Percentiles rank a stretch among this genome's conserved stretches.
Conservation (phyloP, 2,797 vertebrate genomes). For the Myotis myotis region DNA sequence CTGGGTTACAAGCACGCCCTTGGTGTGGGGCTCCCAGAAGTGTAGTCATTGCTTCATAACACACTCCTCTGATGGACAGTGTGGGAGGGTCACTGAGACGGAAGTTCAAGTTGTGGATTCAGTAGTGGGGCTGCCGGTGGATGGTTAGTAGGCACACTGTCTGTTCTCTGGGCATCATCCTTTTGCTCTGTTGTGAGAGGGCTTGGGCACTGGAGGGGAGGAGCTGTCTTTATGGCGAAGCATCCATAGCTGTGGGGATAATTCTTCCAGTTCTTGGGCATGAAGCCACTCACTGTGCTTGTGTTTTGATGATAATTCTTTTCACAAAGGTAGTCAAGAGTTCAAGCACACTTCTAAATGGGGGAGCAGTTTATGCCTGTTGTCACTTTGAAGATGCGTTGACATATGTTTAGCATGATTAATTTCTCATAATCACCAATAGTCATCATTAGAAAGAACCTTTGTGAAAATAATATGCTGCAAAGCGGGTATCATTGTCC, state of each 20-base stretch:
- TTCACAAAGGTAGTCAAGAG: background rate
- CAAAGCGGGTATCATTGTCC: background rate
- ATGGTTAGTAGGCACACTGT: too few species aligned
- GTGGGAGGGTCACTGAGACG: too few species aligned
- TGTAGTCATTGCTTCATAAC: too few species aligned
- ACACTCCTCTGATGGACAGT: too few species aligned
- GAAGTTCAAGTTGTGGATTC: too few species aligned
- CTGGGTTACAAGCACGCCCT: too few species aligned
- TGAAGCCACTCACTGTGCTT: rapidly evolving
- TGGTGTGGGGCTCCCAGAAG: too few species aligned
- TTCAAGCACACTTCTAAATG: background rate
- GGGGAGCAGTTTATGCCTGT: background rate
- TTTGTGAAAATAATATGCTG: background rate
- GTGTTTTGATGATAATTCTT: background rate
- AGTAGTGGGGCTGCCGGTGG: too few species aligned
- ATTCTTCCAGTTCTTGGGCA: rapidly evolving
- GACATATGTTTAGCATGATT: rapidly evolving
- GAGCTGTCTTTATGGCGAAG: rapidly evolving
- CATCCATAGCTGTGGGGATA: background rate
- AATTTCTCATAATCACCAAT: background rate
- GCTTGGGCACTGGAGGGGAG: too few species aligned
- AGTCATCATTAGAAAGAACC: background rate
- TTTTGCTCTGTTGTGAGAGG: background rate
- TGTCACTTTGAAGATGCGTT: background rate
- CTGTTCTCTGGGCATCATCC: rapidly evolving